Base-by-base conservation (phyloP, 2,888 invertebrate genomes). In the Podotricha telesiphe region DNA sequence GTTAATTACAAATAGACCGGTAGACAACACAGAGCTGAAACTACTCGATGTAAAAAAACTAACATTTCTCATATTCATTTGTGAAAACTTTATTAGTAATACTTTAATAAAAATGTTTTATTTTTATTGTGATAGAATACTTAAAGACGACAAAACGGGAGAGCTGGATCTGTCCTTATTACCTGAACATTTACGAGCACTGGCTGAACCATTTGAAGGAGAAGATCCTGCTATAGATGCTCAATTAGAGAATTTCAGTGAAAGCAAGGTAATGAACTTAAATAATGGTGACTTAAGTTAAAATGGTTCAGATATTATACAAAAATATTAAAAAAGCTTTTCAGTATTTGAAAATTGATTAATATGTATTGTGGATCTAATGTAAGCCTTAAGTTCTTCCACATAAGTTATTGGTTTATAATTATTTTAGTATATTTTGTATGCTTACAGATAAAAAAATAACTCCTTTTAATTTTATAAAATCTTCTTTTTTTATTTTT, bases 141-240 rank as follows among this genome's bases (percentile, higher is more conserved):
- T 91, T n/a, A 80, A 2, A 13, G 59, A 70, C 17, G 65, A 66
- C 79, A 74, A 68, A 17, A 73, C 72, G 34, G 88, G 87, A 17
- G 80, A 81, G 68, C 69, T 88, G 73, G 86, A 91, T 68, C 81
- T 82, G 40, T 85, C 89, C 4, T 73, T 86, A 13, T 76, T 92
- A n/a, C 89, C 90, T 0, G 88, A 87, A 0, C 86, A 88, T 65
- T 77, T 92, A 70, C 82, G 82, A 73, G 82, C 85, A 7, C 79
- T 93, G 70, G 82, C 83, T 0, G 84, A 82, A 0, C 76, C 77
- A 19, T 88, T 86, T 50, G 86, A 87, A 17, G 88, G 86, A 1
- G 90, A 92, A 77, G 87, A 91, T 68, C 73, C 76, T 0, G 73
- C 77, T 45, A 76, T 87, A 73, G 88, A 91, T 55, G 75, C 81